phyloP scores from a whole-genome alignment of 1,140 invertebrate genomes.

The Oscheius sp. region DNA sequence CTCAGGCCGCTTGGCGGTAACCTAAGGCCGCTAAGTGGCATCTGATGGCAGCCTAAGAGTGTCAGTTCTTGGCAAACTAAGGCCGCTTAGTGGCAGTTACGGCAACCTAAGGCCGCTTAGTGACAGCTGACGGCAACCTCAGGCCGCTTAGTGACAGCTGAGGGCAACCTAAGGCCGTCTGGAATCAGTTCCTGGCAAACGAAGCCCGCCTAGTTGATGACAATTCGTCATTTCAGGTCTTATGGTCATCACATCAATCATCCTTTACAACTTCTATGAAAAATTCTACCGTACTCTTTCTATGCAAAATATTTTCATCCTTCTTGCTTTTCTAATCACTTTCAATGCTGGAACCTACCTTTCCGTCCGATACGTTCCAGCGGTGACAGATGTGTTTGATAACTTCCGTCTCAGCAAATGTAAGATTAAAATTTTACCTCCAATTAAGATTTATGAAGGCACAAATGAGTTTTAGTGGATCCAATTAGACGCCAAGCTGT shows the following conservation, averaged over 20 bases:
- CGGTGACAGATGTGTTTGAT: background rate
- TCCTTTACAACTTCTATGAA: background rate
- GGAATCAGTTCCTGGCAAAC: too few relatives aligned
- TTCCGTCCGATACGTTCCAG: background rate
- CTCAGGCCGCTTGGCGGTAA: background rate
- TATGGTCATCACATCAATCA: background rate
- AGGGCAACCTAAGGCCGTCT: too few relatives aligned
- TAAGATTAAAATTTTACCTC: too few relatives aligned
- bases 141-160: too few relatives aligned
- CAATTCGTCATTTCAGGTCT: background rate
- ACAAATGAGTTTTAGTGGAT: background rate
- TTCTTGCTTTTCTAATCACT: background rate
- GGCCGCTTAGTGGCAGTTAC: too few relatives aligned
- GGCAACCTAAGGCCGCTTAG: too few relatives aligned
- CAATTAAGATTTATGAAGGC: background rate
- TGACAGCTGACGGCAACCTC: too few relatives aligned
- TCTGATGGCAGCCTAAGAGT: too few relatives aligned
- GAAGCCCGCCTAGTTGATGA: too few relatives aligned
- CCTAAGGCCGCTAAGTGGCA: too few relatives aligned
- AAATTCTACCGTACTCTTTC: background rate
- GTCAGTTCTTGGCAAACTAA: too few relatives aligned
- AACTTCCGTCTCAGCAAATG: too few relatives aligned
- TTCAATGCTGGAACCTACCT: background rate
- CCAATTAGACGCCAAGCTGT: background rate
- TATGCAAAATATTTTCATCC: background rate